These are phyloP conservation scores for Cheilosia vulpina DNA, from an alignment of 2,888 invertebrate species.

Conservation along the genomic window DNA sequence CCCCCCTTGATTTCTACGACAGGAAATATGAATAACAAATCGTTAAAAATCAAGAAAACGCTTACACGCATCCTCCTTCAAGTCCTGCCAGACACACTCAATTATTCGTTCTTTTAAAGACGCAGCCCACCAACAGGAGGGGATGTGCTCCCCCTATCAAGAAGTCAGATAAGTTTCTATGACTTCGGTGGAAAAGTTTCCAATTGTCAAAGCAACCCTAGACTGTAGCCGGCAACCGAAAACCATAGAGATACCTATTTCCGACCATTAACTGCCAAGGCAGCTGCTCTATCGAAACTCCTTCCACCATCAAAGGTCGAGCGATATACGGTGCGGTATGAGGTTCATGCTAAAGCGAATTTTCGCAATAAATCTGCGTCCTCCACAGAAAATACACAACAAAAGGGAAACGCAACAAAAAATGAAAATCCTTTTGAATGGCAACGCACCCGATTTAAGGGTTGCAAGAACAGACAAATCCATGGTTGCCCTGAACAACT, in stretches of 20 bases:
- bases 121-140: constrained; percentile 21
- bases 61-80: constrained; percentile 63
- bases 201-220: constrained; percentile 58
- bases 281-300: constrained; percentile 42
- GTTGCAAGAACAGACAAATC: constrained; percentile 44
- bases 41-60: constrained; percentile 70
- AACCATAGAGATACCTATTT: constrained; percentile 47
- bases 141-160: background rate
- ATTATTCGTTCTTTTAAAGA: constrained; percentile 57
- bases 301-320: constrained; percentile 3
- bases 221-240: constrained; percentile 45
- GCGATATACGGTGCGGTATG: background rate
- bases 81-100: constrained; percentile 68
- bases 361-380: constrained; percentile 72
- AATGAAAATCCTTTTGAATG: background rate
- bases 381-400: constrained; percentile 47
- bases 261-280: constrained; percentile 68
- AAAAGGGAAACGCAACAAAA: constrained; percentile 22
- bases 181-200: constrained; percentile 34
- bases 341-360: constrained; percentile 37
- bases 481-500: constrained; percentile 33
- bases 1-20: constrained; percentile 9
- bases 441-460: constrained; percentile 54
- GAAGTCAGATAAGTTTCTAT: constrained; percentile 36
- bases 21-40: constrained; percentile 74